Conservation (phyloP, 1,140 invertebrate species). For the Cecropterus lyciades region DNA sequence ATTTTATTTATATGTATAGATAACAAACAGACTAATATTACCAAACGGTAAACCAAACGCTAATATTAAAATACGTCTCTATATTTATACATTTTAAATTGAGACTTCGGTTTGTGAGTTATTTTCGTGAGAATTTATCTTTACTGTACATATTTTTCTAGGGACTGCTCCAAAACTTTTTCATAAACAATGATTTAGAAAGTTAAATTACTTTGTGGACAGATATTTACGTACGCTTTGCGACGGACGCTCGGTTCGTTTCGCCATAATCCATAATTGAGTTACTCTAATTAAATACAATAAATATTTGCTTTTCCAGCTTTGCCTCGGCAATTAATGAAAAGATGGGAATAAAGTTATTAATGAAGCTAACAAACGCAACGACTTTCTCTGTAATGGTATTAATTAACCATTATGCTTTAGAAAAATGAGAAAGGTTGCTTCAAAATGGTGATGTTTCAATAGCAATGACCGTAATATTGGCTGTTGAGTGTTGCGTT, state of each 20-base stretch:
- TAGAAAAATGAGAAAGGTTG: too few relatives aligned
- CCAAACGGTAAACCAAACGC: too few relatives aligned
- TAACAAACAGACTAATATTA: too few relatives aligned
- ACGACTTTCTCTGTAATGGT: background rate
- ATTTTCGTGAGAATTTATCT: too few relatives aligned
- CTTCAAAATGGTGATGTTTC: too few relatives aligned
- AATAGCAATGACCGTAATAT: too few relatives aligned
- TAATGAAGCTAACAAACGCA: background rate
- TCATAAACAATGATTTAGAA: conserved; percentile 18
- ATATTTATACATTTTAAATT: too few relatives aligned
- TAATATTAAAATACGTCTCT: too few relatives aligned
- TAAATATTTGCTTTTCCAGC: conserved; percentile 4
- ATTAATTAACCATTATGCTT: too few relatives aligned
- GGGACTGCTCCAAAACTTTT: background rate
- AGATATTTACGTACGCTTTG: conserved; percentile 20
- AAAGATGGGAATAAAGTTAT: background rate
- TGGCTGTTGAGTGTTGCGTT: too few relatives aligned
- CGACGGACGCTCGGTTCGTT: conserved; percentile 4
- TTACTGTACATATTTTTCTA: background rate
- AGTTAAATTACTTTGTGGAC: conserved; percentile 27
- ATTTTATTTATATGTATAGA: too few relatives aligned
- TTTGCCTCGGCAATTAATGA: conserved; percentile 4
- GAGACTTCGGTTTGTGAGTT: too few relatives aligned
- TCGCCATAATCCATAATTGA: conserved; percentile 4
- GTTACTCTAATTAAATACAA: conserved; percentile 13